Conservation (phyloP, 2,113 vertebrate species). For the Brachyhypopomus gauderio region DNA sequence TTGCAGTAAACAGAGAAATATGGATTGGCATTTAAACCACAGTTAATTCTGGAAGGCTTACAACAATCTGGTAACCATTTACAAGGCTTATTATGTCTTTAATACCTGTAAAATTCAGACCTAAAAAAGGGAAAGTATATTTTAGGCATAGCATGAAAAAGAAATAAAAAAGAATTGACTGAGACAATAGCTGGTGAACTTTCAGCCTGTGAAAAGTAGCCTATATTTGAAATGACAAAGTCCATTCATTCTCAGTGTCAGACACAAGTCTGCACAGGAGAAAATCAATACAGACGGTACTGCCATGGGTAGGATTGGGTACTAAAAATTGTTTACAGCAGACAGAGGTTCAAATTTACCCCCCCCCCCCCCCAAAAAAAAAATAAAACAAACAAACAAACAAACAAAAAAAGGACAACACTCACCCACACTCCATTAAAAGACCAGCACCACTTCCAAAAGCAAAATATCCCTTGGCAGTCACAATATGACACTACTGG, state of each 20-base stretch:
- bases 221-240: constrained; percentile 43
- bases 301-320: neutral
- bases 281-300: constrained; percentile 25
- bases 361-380: neutral
- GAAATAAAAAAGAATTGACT: no score
- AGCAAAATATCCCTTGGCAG: no score
- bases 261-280: constrained; percentile 43
- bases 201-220: constrained; percentile 19
- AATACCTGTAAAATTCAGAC: neutral
- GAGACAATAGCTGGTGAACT: no score
- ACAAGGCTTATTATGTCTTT: neutral
- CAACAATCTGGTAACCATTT: neutral
- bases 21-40: neutral
- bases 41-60: no score
- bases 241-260: constrained; percentile 50
- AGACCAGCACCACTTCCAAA: no score
- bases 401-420: no score
- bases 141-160: neutral
- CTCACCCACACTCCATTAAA: no score
- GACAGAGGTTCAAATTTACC: neutral
- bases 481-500: no score
- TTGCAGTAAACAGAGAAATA: neutral
- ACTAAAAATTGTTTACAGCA: neutral
- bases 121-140: neutral
- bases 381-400: constrained; percentile 9